Evolutionary conservation across 2,113 vertebrate species (phyloP), one percentile per base, ranked within the genome.

Genomic region (Tragulus kanchil): DNA sequence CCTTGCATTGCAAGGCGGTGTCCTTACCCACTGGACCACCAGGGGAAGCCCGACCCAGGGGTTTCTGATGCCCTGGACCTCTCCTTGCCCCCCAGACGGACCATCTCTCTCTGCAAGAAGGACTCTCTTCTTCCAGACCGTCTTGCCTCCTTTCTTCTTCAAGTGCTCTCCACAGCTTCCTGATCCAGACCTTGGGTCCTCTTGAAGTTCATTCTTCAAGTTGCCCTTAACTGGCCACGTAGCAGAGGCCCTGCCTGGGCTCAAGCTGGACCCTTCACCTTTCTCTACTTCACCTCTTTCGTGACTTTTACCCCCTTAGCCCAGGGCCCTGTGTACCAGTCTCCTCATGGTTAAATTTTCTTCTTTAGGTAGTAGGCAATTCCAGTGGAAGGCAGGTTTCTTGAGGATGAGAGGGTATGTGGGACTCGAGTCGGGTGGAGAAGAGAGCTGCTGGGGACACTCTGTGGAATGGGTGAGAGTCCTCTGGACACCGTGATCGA

Each of bases 181-280:
- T n/a, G n/a, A n/a, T n/a, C n/a, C n/a, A n/a, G n/a, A n/a, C n/a
- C n/a, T n/a, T n/a, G n/a, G n/a, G n/a, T n/a, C n/a, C n/a, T n/a
- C n/a, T n/a, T n/a, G n/a, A n/a, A n/a, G n/a, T n/a, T n/a, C n/a
- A n/a, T n/a, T n/a, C n/a, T n/a, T n/a, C n/a, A n/a, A n/a, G n/a
- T n/a, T n/a, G n/a, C n/a, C n/a, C n/a, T n/a, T n/a, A n/a, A n/a
- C n/a, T n/a, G n/a, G n/a, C n/a, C n/a, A n/a, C n/a, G n/a, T n/a
- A 81, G 84, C 93, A 31, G 89, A 85, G 93, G 96, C 93, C 78
- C 67, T 90, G 93, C 94, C 71, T 89, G 85, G 52, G 89, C 83
- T 96, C n/a, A 26, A 16, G 45, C 67, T 58, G 45, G 89, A 95
- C 94, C 91, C 78, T 52, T 96, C 45, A 92, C 54, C 61, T 94